A percentile compares a stretch with the other conserved stretches of the same genome.
These are phyloP conservation scores for Spodoptera frugiperda DNA, from an alignment of 1,140 invertebrate species.

Conservation along the genomic window DNA sequence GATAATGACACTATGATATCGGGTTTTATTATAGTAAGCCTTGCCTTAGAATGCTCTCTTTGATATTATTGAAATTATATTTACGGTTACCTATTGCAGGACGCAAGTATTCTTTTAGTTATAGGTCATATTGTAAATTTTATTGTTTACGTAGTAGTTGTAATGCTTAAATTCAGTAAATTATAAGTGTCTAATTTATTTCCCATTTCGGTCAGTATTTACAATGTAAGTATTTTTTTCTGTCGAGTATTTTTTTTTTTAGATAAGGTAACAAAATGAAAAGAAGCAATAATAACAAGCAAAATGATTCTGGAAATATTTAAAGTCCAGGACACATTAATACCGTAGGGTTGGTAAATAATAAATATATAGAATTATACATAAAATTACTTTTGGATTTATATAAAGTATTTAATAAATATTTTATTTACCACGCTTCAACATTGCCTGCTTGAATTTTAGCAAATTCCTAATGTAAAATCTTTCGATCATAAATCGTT, in stretches of 20 bases:
- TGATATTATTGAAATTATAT: constrained; percentile 81
- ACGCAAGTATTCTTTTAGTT: constrained; percentile 83
- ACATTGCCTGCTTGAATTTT: constrained; percentile 18
- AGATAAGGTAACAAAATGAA: constrained; percentile 62
- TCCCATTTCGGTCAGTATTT: constrained; percentile 85
- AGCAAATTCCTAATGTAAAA: constrained; percentile 7
- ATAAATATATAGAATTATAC: background rate
- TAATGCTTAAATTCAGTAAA: constrained; percentile 65
- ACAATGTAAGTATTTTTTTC: constrained; percentile 82
- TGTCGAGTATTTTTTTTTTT: constrained; percentile 71
- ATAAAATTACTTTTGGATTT: background rate
- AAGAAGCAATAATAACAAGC: constrained; percentile 75
- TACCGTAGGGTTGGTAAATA: constrained; percentile 21
- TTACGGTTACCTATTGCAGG: constrained; percentile 84
- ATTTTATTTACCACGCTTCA: constrained; percentile 14
- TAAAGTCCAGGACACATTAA: background rate
- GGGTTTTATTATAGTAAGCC: constrained; percentile 59
- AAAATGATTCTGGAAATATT: constrained; percentile 28
- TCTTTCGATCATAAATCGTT: constrained; percentile 5
- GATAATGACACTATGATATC: constrained; percentile 54
- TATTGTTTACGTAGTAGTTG: constrained; percentile 73
- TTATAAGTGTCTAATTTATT: constrained; percentile 83
- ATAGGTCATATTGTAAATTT: constrained; percentile 83
- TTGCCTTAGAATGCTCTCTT: constrained; percentile 85
- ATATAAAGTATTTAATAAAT: constrained; percentile 3